Evolutionary conservation across 2,113 vertebrate species (phyloP), one percentile per base, ranked within the genome.

Genomic region (Proteles cristata): DNA sequence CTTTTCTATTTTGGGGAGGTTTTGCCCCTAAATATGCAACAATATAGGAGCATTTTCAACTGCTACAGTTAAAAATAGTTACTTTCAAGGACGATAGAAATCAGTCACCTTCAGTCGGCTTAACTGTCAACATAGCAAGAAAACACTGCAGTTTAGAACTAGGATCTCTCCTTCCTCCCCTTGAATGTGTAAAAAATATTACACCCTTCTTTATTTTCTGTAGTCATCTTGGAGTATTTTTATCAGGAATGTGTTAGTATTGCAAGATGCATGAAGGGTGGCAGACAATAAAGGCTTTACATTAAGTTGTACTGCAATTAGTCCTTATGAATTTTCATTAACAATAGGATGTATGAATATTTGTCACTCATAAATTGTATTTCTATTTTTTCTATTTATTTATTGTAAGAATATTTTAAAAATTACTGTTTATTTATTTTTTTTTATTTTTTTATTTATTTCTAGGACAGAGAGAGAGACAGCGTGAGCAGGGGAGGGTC

Each of bases 111-210:
- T 73, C 80, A 89, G 23, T 76, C 43, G 66, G 77, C 43, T 90
- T 88, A 35, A 80, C 69, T 94, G 35, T 96, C 85, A 97, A 48
- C 6, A 66, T 10, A 79, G 25, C 25, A 96, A 79, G 77, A 94
- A 96, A 95, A 90, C 68, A 48, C 31, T 94, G 17, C 39, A 74
- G 45, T 43, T 93, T 91, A 88, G 74, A 95, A 92, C 66, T 55
- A 33, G 61, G 39, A 81, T 68, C 12, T 74, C 33, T 69, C 23
- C 48, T 84, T 68, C 19, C 10, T 68, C 61, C 55, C n/a, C 53
- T 45, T 84, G 16, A 94, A 81, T 55, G 50, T 39, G 11, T 93
- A 33, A 88, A 95, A 92, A 92, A 79, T 58, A 76, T 65, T 53
- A 58, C 16, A n/a, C 2, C 25, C 63, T 65, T 87, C 43, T 35